Evolutionary conservation across 1,140 invertebrate species (phyloP).

Genomic region (Neotoxoptera formosana): DNA sequence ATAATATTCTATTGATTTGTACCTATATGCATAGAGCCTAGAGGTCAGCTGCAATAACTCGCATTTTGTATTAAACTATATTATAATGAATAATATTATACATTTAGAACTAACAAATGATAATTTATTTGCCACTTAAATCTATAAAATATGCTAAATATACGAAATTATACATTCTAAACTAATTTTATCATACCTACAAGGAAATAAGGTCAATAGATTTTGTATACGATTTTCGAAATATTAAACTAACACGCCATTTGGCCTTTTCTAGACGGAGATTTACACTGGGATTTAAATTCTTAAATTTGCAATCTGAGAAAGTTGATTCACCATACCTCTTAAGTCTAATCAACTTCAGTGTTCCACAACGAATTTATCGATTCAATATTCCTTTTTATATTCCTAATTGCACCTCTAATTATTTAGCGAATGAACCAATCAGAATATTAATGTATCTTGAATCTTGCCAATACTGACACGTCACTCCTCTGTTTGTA

Average conservation of each 20-base stretch:
- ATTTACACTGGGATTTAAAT: no score
- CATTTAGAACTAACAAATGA: background rate
- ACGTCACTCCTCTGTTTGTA: no score
- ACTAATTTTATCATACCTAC: background rate
- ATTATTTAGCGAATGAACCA: no score
- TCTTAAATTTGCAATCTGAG: no score
- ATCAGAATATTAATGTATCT: no score
- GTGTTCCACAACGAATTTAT: no score
- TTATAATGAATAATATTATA: background rate
- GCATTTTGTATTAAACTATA: background rate
- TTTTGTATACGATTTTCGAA: background rate
- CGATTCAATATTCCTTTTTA: no score
- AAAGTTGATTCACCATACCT: no score
- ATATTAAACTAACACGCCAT: background rate
- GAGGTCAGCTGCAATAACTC: background rate
- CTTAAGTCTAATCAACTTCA: no score
- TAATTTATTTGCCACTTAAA: background rate
- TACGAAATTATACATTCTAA: constrained; percentile 5
- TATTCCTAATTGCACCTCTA: no score
- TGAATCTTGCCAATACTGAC: no score
- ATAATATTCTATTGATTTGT: background rate
- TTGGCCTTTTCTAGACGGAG: background rate
- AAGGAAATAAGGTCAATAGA: background rate
- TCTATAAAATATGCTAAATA: background rate
- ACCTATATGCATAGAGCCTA: background rate